Evolutionary conservation across 2,113 vertebrate genomes (phyloP), one percentile per base, ranked within the genome.

Genomic region (Phylloscopus trochiloides): DNA sequence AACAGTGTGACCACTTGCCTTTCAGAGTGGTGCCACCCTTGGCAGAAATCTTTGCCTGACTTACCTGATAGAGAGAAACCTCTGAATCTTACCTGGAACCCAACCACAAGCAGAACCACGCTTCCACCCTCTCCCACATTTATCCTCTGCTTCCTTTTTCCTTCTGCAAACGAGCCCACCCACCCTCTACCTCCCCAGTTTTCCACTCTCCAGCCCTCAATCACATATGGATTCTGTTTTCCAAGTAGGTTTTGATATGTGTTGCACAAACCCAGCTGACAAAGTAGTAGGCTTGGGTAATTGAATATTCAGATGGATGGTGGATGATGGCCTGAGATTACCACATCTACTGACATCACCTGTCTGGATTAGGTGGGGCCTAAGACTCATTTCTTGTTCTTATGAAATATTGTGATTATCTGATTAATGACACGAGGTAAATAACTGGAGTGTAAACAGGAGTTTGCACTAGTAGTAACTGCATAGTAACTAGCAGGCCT

Each of bases 271-370:
- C 6, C 1, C 11, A 62, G 45, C 10, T 83, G 82, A 88, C 75
- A 70, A 66, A 90, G 42, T 91, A 86, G 72, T 76, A 58, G 73
- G 42, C 22, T 78, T 54, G n/a, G 54, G 50, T 76, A 92, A 94
- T n/a, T 90, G 74, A 87, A 70, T 82, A 88, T 93, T 79, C 84
- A 92, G 85, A 40, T 54, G 42, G 29, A 82, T 90, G 77, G 89
- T 68, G 77, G 87, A 78, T 91, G 84, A 72, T 7, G 1, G 62
- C 26, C 87, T 90, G 71, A 86, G 87, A 94, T 97, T 95, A 43
- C 58, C 51, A 92, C 79, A 96, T 91, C 21, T 47, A 79, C 66
- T 96, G 93, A 96, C 91, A 79, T 95, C 93, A 95, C 78, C 77
- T 82, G 91, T 91, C 93, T 96, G 81, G 52, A 66, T 95, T 70